A percentile compares a stretch with the other conserved stretches of the same genome.
phyloP scores from a whole-genome alignment of 1,140 invertebrate genomes.

The Euura saliciscinereae region DNA sequence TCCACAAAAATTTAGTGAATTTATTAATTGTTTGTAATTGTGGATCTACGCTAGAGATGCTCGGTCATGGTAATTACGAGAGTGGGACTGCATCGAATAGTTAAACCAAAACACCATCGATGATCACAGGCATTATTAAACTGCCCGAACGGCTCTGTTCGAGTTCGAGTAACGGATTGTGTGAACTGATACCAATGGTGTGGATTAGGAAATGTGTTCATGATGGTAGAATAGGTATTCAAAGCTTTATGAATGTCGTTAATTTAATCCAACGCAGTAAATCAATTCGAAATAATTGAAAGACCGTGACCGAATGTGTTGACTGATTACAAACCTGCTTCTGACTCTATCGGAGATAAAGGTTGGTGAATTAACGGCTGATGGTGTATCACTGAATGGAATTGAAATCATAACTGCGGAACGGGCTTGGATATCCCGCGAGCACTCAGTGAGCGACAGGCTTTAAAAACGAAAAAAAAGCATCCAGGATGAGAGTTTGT shows the following conservation, averaged over 20 bases:
- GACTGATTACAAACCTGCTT: not conserved
- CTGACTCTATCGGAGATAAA: not conserved
- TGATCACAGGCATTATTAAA: too few species aligned
- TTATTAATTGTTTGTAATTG: too few species aligned
- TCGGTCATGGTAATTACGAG: too few species aligned
- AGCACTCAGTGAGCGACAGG: too few species aligned
- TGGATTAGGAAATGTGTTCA: not conserved
- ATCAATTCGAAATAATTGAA: slow-evolving; percentile 1
- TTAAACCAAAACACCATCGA: too few species aligned
- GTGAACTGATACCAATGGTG: not conserved
- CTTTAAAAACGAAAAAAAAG: too few species aligned
- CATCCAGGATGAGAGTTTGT: not conserved
- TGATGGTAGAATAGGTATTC: not conserved
- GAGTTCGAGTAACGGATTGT: not conserved
- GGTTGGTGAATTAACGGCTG: not conserved
- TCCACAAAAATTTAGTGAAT: too few species aligned
- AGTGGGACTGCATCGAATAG: too few species aligned
- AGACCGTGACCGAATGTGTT: not conserved
- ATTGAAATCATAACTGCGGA: not conserved
- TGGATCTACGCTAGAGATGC: too few species aligned
- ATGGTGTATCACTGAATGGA: not conserved
- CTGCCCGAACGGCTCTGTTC: too few species aligned
- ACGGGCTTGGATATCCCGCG: too few species aligned
- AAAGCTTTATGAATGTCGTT: not conserved
- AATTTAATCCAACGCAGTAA: not conserved